Conservation (phyloP, 2,888 invertebrate genomes). For the Heliconius charithonia region DNA sequence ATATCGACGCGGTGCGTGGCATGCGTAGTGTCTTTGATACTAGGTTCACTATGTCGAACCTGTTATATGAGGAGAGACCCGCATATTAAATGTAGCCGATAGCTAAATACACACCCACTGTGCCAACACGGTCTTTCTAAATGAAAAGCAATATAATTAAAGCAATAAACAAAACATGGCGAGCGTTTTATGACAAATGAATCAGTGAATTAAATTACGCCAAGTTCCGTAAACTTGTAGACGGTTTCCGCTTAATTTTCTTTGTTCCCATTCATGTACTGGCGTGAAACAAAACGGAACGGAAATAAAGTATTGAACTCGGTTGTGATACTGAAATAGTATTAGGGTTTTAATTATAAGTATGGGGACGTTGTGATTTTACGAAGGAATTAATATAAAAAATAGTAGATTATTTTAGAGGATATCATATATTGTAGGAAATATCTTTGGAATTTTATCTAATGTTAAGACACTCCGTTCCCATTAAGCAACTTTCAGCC, state of each 20-base stretch:
- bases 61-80: not conserved
- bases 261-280: slow-evolving; percentile 12
- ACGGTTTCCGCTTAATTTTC: slow-evolving; percentile 22
- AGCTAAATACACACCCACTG: not conserved
- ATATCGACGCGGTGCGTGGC: too few species aligned
- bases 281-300: not conserved
- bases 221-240: slow-evolving; percentile 13
- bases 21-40: too few species aligned
- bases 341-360: not conserved
- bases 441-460: too few species aligned
- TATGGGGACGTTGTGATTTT: not conserved
- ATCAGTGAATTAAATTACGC: slow-evolving; percentile 22
- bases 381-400: too few species aligned
- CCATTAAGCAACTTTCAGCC: too few species aligned
- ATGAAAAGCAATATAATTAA: slow-evolving; percentile 1
- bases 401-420: too few species aligned
- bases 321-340: slow-evolving; percentile 1
- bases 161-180: slow-evolving; percentile 17
- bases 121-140: not conserved
- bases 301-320: slow-evolving; percentile 5
- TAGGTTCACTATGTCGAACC: not conserved
- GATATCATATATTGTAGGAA: too few species aligned
- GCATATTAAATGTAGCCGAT: not conserved
- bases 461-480: too few species aligned
- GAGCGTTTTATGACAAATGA: slow-evolving; percentile 24